Conservation (phyloP, 2,888 invertebrate species). For the Tortricodes alternella region DNA sequence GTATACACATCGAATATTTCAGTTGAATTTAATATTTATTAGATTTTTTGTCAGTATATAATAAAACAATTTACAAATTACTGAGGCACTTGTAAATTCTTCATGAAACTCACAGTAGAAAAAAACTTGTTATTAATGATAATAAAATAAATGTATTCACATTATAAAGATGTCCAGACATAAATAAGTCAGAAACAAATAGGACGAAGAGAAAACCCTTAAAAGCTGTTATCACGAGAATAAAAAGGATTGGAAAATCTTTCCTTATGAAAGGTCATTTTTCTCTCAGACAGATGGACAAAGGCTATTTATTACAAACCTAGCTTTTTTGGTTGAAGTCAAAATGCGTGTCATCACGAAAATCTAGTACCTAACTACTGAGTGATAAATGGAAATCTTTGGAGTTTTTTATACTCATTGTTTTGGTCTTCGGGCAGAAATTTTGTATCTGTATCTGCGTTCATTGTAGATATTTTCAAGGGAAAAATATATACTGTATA, state of each 20-base stretch:
- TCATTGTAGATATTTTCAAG: too few relatives aligned
- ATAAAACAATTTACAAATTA: too few relatives aligned
- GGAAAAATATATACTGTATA: neutral
- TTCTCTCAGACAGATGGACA: slow-evolving; percentile 20
- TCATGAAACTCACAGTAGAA: too few relatives aligned
- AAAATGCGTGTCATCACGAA: slow-evolving; percentile 12
- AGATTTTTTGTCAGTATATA: too few relatives aligned
- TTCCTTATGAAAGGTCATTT: slow-evolving; percentile 25
- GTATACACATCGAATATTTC: neutral
- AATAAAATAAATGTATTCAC: neutral
- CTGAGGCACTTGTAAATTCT: too few relatives aligned
- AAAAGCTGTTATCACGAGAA: slow-evolving; percentile 20
- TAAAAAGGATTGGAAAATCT: slow-evolving; percentile 18
- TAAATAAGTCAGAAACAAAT: slow-evolving; percentile 9
- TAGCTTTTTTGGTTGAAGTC: slow-evolving; percentile 11
- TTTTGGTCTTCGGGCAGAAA: neutral
- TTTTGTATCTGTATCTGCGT: too few relatives aligned
- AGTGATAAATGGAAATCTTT: slow-evolving; percentile 7
- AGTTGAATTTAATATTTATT: too few relatives aligned
- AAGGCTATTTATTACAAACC: slow-evolving; percentile 13
- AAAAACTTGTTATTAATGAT: neutral
- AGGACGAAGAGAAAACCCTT: neutral
- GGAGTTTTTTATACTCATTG: neutral
- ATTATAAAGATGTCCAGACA: neutral
- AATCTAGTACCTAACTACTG: neutral